Evolutionary conservation across 2,797 vertebrate species (phyloP), one percentile per base, ranked within the genome.

Genomic region (Molossus alvarezi): DNA sequence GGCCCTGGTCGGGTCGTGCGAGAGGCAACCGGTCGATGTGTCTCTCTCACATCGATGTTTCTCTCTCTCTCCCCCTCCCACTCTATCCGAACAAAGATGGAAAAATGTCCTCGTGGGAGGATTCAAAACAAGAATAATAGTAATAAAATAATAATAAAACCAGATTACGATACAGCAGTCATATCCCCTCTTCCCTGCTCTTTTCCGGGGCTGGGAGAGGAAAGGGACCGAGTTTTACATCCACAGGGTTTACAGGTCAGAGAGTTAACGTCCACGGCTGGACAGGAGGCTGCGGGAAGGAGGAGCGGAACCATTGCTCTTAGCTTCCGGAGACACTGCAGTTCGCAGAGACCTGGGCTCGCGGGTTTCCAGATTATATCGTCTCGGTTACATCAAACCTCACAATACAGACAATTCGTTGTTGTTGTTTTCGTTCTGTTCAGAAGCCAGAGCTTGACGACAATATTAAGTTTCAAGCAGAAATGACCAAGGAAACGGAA

Each of bases 201-300:
- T 60, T 88, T 62, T 94, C 82, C 90, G 80, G 76, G 97, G 65
- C 76, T 91, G 90, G 94, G 94, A 80, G 76, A 84, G 91, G 95
- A 96, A 96, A 90, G 97, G 92, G 64, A 60, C 88, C 95, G 96
- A 89, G 97, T 95, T 96, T 76, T 45, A 92, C 87, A 90, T 92
- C 33, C 33, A 77, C 91, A 79, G 86, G 80, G 97, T 82, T 97
- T 96, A 92, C 90, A 2, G 6, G n/a, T 57, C 51, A 45, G 10
- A 5, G 1, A 62, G 17, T 7, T 29, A 27, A 79, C 27, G n/a
- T 17, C 20, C 3, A 12, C 2, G 5, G 41, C 51, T 76, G 1
- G 6, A 9, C 0, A 1, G 25, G 1, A 57, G 53, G 20, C n/a
- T 15, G 58, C 13, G 45, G 25, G 8, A 60, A n/a, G 9, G 3